These are phyloP conservation scores for Sminthurides bifidus DNA, from an alignment of 1,140 invertebrate species.

Conservation along the genomic window DNA sequence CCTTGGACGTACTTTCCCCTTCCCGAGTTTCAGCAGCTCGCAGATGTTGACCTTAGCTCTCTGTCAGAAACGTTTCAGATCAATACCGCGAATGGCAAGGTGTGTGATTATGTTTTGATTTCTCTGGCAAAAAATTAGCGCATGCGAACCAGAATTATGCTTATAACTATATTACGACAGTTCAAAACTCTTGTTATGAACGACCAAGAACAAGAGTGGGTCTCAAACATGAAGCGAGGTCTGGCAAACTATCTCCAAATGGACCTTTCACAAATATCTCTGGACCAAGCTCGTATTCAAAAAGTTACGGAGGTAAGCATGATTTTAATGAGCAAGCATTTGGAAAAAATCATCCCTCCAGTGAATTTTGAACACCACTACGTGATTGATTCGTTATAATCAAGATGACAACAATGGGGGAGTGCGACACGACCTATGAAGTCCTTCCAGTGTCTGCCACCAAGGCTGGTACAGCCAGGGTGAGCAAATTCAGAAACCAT, in stretches of 20 bases:
- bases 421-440: conserved; percentile 25
- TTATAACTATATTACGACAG: conserved; percentile 5
- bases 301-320: conserved; percentile 17
- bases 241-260: conserved; percentile 28
- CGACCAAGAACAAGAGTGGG: conserved; percentile 30
- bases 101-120: background rate
- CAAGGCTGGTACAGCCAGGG: conserved; percentile 1
- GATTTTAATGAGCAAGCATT: background rate
- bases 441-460: conserved; percentile 19
- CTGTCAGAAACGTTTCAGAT: conserved; percentile 25
- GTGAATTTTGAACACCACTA: background rate
- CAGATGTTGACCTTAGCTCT: conserved; percentile 9
- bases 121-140: background rate
- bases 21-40: conserved; percentile 10
- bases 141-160: background rate
- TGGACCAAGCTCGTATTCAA: conserved; percentile 10
- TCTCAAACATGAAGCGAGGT: conserved; percentile 29
- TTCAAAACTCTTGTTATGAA: conserved; percentile 29
- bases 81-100: conserved; percentile 23
- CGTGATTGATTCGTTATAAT: background rate
- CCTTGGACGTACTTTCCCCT: conserved; percentile 29
- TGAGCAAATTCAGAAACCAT: conserved; percentile 30
- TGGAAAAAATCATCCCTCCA: background rate
- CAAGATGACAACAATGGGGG: conserved; percentile 28
- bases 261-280: conserved; percentile 7